Evolutionary conservation across 2,888 invertebrate species (phyloP).

Genomic region (Sinopyrophorus schimmeli): DNA sequence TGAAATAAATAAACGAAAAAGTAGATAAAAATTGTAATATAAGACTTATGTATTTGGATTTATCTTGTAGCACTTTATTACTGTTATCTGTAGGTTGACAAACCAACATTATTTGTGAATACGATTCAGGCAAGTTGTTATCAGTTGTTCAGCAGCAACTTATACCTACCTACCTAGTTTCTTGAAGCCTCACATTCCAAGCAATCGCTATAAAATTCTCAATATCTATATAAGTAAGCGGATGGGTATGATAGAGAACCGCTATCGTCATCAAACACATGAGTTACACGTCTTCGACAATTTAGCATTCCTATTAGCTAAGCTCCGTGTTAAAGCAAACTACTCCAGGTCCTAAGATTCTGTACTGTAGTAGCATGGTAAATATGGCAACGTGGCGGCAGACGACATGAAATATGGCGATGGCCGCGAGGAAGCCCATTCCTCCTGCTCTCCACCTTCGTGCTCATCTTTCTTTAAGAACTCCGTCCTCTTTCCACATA

Average conservation of each 20-base stretch:
- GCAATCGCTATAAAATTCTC: constrained; percentile 16
- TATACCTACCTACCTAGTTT: constrained; percentile 14
- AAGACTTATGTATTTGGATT: no score
- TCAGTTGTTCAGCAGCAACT: constrained; percentile 9
- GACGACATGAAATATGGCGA: constrained; percentile 53
- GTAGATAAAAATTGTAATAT: no score
- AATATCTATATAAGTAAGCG: constrained; percentile 19
- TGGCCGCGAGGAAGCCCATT: constrained; percentile 53
- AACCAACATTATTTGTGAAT: background rate
- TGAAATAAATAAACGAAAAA: no score
- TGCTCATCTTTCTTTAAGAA: constrained; percentile 30
- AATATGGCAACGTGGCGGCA: constrained; percentile 49
- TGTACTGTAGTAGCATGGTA: constrained; percentile 37
- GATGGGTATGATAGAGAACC: constrained; percentile 22
- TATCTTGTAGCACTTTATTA: no score
- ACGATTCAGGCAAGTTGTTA: constrained; percentile 3
- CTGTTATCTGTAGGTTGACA: no score
- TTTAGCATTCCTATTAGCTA: constrained; percentile 26
- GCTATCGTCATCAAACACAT: constrained; percentile 29
- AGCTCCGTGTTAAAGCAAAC: constrained; percentile 19
- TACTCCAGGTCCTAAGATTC: constrained; percentile 20
- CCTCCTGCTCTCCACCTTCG: constrained; percentile 45
- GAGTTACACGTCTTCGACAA: constrained; percentile 25
- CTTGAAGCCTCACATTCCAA: constrained; percentile 14
- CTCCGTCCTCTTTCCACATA: constrained; percentile 26